phyloP scores from a whole-genome alignment of 1,140 invertebrate species.

The Ceratina australensis region DNA sequence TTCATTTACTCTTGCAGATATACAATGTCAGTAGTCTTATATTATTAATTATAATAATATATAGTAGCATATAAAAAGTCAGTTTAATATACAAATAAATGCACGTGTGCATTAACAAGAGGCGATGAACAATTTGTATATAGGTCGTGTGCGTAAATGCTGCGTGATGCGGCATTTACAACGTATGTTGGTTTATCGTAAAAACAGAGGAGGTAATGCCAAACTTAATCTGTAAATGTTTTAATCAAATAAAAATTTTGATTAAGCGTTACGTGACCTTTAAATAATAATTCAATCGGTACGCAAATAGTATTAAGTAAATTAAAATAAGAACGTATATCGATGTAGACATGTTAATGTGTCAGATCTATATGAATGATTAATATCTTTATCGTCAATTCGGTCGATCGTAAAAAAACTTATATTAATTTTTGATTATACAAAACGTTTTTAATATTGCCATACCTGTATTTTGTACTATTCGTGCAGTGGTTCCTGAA shows the following conservation, averaged over 20 bases:
- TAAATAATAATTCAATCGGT: slow-evolving; percentile 3
- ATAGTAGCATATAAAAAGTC: slow-evolving; percentile 2
- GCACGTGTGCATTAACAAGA: slow-evolving; percentile 21
- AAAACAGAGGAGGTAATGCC: slow-evolving; percentile 41
- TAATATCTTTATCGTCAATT: slow-evolving; percentile 64
- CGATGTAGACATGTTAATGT: slow-evolving; percentile 33
- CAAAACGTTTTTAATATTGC: slow-evolving; percentile 33
- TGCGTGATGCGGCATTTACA: not conserved
- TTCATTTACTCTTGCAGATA: slow-evolving; percentile 1
- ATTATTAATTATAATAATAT: not conserved
- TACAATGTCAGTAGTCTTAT: slow-evolving; percentile 19
- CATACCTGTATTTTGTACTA: slow-evolving; percentile 77
- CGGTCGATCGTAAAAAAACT: slow-evolving; percentile 40
- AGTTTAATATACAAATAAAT: slow-evolving; percentile 28
- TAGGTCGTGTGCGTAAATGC: slow-evolving; percentile 16
- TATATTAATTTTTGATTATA: slow-evolving; percentile 21
- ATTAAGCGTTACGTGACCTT: slow-evolving; percentile 4
- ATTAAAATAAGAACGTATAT: slow-evolving; percentile 31
- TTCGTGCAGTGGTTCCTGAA: slow-evolving; percentile 62
- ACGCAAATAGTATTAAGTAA: slow-evolving; percentile 9
- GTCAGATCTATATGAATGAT: slow-evolving; percentile 35
- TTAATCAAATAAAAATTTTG: slow-evolving; percentile 19
- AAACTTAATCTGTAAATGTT: slow-evolving; percentile 52
- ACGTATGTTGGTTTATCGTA: slow-evolving; percentile 19
- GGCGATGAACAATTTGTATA: not conserved